phyloP scores from a whole-genome alignment of 2,888 invertebrate genomes.

The Stenotaenia linearis region DNA sequence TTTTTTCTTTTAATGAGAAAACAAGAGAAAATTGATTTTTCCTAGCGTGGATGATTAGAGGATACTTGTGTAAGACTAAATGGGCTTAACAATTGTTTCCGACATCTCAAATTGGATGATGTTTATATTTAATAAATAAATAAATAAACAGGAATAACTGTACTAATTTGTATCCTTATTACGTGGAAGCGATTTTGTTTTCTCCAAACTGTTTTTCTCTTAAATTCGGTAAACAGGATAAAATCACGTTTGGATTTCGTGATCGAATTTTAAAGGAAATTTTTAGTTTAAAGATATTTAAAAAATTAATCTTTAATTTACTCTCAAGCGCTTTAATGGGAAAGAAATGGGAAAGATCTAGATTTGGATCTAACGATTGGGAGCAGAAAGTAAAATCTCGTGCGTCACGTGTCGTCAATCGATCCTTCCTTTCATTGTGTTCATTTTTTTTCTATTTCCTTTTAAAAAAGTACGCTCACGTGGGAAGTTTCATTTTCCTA shows the following conservation, averaged over 20 bases:
- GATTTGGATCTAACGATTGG: neutral
- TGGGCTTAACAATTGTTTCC: neutral
- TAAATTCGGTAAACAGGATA: neutral
- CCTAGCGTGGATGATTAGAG: neutral
- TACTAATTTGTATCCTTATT: neutral
- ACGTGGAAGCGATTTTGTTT: neutral
- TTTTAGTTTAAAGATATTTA: too few relatives aligned
- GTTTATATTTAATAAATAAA: neutral
- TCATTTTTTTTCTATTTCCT: neutral
- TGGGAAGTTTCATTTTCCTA: neutral
- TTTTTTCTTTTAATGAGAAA: too few relatives aligned
- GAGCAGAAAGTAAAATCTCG: neutral
- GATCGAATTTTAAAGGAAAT: neutral
- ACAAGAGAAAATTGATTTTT: too few relatives aligned
- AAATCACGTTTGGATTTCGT: neutral
- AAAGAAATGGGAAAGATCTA: neutral
- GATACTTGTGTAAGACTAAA: neutral
- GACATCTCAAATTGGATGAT: neutral
- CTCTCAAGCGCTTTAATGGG: too few relatives aligned
- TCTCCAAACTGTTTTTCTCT: neutral
- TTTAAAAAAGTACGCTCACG: neutral
- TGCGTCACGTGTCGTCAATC: neutral
- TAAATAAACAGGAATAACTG: neutral
- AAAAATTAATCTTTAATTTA: neutral
- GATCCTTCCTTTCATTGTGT: neutral